phyloP scores from a whole-genome alignment of 2,113 vertebrate genomes.

The Pelodiscus sinensis region DNA sequence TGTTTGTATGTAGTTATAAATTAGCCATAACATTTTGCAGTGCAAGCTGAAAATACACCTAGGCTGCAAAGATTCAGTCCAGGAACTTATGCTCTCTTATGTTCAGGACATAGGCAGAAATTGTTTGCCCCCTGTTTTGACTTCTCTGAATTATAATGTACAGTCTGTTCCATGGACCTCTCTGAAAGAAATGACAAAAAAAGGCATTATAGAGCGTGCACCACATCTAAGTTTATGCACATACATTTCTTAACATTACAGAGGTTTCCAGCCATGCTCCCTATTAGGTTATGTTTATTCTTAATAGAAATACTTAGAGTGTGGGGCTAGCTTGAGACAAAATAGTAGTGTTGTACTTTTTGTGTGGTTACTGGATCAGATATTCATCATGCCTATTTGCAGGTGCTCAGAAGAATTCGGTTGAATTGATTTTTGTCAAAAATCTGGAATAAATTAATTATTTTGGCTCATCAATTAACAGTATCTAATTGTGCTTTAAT shows the following conservation, averaged over 20 bases:
- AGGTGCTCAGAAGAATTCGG: neutral
- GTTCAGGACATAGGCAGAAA: neutral
- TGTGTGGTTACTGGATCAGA: neutral
- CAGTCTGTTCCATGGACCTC: neutral
- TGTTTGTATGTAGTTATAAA: neutral
- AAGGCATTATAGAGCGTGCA: neutral
- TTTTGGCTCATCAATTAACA: neutral
- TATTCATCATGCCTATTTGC: neutral
- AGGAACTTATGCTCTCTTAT: neutral
- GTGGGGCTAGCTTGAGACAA: neutral
- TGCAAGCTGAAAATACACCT: neutral
- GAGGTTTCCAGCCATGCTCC: accelerated
- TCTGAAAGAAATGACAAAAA: accelerated
- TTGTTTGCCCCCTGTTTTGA: neutral
- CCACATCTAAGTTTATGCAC: neutral
- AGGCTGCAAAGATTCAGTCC: neutral
- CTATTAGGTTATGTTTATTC: neutral
- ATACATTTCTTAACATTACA: accelerated
- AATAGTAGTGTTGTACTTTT: neutral
- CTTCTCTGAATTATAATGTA: neutral
- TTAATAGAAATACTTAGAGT: neutral
- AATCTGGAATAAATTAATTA: neutral
- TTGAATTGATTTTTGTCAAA: neutral
- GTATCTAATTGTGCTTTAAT: neutral
- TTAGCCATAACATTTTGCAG: neutral